These are phyloP conservation scores for Gopherus evgoodei DNA, from an alignment of 2,113 vertebrate genomes.

Conservation along the genomic window DNA sequence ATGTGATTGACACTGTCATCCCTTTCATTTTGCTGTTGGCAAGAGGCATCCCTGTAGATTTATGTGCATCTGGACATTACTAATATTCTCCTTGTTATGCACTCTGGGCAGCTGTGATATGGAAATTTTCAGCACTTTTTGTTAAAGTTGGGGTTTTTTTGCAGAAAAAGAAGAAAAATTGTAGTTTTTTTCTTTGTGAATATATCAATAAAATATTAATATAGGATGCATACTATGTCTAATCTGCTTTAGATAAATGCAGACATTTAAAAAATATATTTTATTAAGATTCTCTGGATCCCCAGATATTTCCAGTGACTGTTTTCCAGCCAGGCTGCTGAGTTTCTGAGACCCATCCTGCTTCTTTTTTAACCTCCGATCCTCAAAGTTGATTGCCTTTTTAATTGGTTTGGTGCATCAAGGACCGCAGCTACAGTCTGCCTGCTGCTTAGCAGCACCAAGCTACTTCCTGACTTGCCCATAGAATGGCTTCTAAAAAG, in stretches of 20 bases:
- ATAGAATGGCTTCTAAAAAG: constrained; percentile 45
- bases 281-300: constrained; percentile 7
- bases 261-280: constrained; percentile 2
- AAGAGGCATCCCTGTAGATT: constrained; percentile 83
- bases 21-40: constrained; percentile 83
- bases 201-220: constrained; percentile 62
- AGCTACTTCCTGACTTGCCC: neutral
- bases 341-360: neutral
- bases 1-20: constrained; percentile 87
- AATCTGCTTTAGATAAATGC: neutral
- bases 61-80: constrained; percentile 85
- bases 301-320: neutral
- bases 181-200: constrained; percentile 38
- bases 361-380: constrained; percentile 35
- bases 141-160: constrained; percentile 63
- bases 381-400: constrained; percentile 60
- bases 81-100: constrained; percentile 83
- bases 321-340: constrained; percentile 1
- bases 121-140: constrained; percentile 75
- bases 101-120: constrained; percentile 82
- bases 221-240: constrained; percentile 41
- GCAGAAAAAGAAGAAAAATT: constrained; percentile 35
- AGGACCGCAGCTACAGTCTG: constrained; percentile 9
- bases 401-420: constrained; percentile 48
- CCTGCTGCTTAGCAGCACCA: constrained; percentile 24